Evolutionary conservation across 2,888 invertebrate species (phyloP).

Genomic region (Latheticus oryzae): DNA sequence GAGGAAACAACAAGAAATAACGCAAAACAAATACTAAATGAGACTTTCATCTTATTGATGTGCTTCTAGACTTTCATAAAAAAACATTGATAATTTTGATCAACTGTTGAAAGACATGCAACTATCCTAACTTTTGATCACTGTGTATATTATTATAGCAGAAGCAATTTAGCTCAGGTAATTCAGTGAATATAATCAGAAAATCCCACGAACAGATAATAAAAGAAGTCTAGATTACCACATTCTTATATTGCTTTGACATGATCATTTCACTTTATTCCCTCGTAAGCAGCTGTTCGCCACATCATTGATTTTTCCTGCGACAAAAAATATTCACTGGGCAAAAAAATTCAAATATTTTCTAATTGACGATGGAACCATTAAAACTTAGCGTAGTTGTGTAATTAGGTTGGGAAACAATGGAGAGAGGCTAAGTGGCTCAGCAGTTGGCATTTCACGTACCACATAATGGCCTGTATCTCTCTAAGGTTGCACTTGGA

Average conservation of each 20-base stretch:
- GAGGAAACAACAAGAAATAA: too few relatives aligned
- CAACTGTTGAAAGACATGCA: too few relatives aligned
- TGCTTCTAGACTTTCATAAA: too few relatives aligned
- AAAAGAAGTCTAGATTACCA: too few relatives aligned
- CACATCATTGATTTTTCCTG: slow-evolving; percentile 12
- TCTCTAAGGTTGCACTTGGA: slow-evolving; percentile 28
- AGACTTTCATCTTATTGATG: too few relatives aligned
- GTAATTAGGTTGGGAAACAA: slow-evolving; percentile 37
- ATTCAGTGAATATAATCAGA: too few relatives aligned
- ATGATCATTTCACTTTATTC: slow-evolving; percentile 16
- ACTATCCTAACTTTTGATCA: too few relatives aligned
- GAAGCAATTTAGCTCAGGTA: too few relatives aligned
- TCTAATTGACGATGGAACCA: slow-evolving; percentile 32
- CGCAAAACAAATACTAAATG: too few relatives aligned
- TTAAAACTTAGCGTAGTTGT: slow-evolving; percentile 32
- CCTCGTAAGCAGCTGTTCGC: slow-evolving; percentile 20
- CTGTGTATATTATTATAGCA: too few relatives aligned
- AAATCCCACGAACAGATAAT: too few relatives aligned
- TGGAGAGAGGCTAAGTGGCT: slow-evolving; percentile 31
- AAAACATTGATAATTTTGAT: too few relatives aligned
- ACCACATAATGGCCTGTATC: slow-evolving; percentile 35
- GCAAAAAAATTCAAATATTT: not conserved
- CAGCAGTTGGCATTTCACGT: slow-evolving; percentile 35
- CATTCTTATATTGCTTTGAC: slow-evolving; percentile 15
- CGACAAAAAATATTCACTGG: slow-evolving; percentile 8